Conservation (phyloP, 2,888 invertebrate genomes). For the Aleiodes leptofemur region DNA sequence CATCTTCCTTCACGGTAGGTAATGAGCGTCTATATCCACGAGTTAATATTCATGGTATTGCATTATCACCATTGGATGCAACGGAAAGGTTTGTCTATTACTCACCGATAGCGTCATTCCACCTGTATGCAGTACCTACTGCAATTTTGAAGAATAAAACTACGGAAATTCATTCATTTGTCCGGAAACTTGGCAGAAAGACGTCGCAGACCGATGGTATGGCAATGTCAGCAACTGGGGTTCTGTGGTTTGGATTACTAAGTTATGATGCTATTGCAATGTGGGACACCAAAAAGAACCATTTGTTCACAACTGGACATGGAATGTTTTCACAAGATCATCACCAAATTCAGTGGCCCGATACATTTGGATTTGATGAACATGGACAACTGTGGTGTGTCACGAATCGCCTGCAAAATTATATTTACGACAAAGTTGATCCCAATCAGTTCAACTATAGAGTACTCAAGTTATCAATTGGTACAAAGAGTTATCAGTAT, state of each 20-base stretch:
- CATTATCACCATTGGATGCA: no score
- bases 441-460: constrained; percentile 81
- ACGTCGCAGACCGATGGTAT: no score
- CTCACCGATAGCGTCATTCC: no score
- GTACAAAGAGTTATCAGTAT: constrained; percentile 81
- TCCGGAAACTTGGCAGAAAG: no score
- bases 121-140: no score
- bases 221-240: no score
- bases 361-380: constrained; percentile 83
- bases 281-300: constrained; percentile 80
- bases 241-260: constrained; percentile 83
- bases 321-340: constrained; percentile 82
- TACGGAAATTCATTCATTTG: no score
- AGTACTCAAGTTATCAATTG: constrained; percentile 78
- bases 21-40: no score
- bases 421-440: constrained; percentile 80
- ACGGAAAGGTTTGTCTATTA: no score
- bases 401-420: constrained; percentile 83
- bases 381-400: constrained; percentile 82
- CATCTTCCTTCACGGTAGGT: no score
- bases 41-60: no score
- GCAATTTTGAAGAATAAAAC: no score
- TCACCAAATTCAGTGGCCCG: constrained; percentile 84
- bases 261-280: constrained; percentile 82
- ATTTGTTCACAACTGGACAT: constrained; percentile 79